Percentiles rank a stretch among this genome's conserved stretches.
phyloP scores from a whole-genome alignment of 2,113 vertebrate species.

The Uropsilus gracilis region DNA sequence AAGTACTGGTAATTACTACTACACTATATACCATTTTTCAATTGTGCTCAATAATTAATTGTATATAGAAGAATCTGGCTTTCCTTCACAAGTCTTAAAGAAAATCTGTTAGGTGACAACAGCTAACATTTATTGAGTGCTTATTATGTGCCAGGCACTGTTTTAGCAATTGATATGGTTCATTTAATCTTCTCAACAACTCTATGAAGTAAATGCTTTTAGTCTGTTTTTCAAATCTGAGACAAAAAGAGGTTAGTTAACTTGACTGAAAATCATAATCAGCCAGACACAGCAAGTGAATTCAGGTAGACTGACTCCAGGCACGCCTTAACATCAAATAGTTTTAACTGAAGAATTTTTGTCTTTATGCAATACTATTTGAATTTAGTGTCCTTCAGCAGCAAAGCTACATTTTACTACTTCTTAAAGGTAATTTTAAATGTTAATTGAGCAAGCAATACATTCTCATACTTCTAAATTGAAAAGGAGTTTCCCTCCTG shows the following conservation, averaged over 20 bases:
- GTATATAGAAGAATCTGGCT: slow-evolving; percentile 4
- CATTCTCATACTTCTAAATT: neutral
- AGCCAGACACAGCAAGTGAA: slow-evolving; percentile 32
- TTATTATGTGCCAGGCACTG: slow-evolving; percentile 61
- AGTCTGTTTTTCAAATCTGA: slow-evolving; percentile 6
- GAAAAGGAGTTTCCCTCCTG: slow-evolving; percentile 7
- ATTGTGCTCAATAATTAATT: neutral
- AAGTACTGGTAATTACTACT: slow-evolving; percentile 14
- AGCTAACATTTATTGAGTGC: slow-evolving; percentile 56
- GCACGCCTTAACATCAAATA: neutral
- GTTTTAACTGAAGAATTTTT: neutral
- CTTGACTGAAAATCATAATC: slow-evolving; percentile 7
- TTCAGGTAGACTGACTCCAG: neutral
- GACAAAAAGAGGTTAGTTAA: slow-evolving; percentile 29
- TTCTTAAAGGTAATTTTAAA: neutral
- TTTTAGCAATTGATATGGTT: neutral
- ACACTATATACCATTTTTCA: slow-evolving; percentile 39
- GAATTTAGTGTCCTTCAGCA: neutral
- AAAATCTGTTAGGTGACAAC: slow-evolving; percentile 25
- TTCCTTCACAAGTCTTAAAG: neutral
- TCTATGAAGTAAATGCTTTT: neutral
- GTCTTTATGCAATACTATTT: neutral
- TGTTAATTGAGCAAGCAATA: neutral
- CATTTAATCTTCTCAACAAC: slow-evolving; percentile 37
- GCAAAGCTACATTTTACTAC: slow-evolving; percentile 9